Conservation (phyloP, 1,140 invertebrate species). For the Stratiolaelaps scimitus region DNA sequence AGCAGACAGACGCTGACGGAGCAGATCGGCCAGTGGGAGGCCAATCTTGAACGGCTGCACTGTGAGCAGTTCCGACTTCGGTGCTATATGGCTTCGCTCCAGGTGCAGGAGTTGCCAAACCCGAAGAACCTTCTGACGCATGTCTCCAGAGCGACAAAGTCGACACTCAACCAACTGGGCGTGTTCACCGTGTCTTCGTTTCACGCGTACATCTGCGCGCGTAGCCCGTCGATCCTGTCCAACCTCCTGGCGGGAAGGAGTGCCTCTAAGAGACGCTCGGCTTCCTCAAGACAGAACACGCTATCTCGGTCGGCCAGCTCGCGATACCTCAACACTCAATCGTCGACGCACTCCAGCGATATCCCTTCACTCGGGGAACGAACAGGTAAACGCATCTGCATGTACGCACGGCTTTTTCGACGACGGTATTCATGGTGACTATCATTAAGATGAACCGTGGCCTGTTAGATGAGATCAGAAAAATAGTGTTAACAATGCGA, state of each 20-base stretch:
- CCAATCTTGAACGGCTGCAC: conserved; percentile 85
- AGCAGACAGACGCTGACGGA: conserved; percentile 75
- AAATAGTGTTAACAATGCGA: too few species aligned
- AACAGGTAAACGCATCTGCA: conserved; percentile 8
- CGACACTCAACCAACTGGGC: conserved; percentile 80
- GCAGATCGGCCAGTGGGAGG: conserved; percentile 90
- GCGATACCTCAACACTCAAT: conserved; percentile 26
- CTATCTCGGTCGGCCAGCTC: conserved; percentile 21
- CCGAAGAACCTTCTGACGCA: conserved; percentile 90
- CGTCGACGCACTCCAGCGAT: conserved; percentile 22
- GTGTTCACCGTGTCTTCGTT: conserved; percentile 96
- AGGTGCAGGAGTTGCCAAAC: conserved; percentile 88
- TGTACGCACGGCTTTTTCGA: too few species aligned
- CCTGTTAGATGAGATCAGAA: too few species aligned
- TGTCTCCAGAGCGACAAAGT: conserved; percentile 86
- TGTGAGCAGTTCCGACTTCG: conserved; percentile 90
- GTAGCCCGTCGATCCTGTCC: conserved; percentile 78
- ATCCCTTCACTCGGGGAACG: conserved; percentile 24
- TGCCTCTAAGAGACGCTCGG: conserved; percentile 74
- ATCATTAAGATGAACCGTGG: too few species aligned
- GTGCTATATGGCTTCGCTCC: conserved; percentile 91
- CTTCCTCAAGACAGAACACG: conserved; percentile 34
- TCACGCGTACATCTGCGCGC: conserved; percentile 90
- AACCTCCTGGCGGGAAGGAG: conserved; percentile 77
- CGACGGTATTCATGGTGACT: too few species aligned